phyloP scores from a whole-genome alignment of 2,113 vertebrate genomes.

The Sterrhoptilus dennistouni region DNA sequence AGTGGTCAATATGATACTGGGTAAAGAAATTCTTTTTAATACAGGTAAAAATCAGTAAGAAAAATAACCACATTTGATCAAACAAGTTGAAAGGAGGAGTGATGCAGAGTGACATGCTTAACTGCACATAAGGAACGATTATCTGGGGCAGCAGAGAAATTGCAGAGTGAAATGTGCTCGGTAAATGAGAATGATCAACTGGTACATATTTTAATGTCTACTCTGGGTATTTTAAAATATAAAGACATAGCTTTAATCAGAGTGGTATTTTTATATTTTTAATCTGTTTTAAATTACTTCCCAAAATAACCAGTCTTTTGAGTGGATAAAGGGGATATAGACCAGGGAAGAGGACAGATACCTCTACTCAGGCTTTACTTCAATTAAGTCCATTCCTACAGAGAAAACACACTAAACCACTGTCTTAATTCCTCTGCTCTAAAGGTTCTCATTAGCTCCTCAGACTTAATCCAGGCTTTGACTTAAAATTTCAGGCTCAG shows the following conservation, averaged over 20 bases:
- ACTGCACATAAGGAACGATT: background rate
- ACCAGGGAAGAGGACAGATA: background rate
- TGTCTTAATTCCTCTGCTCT: slow-evolving; percentile 27
- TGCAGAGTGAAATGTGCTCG: background rate
- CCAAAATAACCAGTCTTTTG: background rate
- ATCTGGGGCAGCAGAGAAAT: background rate
- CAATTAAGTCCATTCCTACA: background rate
- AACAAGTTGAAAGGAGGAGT: background rate
- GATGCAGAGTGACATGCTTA: background rate
- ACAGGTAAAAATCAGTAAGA: background rate
- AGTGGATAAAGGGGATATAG: background rate
- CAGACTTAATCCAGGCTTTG: background rate
- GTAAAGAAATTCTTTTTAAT: background rate
- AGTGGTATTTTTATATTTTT: background rate
- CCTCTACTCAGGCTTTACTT: background rate
- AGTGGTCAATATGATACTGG: background rate
- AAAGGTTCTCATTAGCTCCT: slow-evolving; percentile 5
- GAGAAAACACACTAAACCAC: background rate
- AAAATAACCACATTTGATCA: background rate
- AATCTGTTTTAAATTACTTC: slow-evolving; percentile 46
- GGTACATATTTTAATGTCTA: background rate
- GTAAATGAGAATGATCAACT: background rate
- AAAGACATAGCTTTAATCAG: background rate
- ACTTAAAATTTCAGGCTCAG: slow-evolving; percentile 7
- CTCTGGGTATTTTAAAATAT: background rate